Percentiles rank a stretch among this genome's conserved stretches.
Evolutionary conservation across 2,888 invertebrate genomes (phyloP).

Genomic region (Drosophila rellima): DNA sequence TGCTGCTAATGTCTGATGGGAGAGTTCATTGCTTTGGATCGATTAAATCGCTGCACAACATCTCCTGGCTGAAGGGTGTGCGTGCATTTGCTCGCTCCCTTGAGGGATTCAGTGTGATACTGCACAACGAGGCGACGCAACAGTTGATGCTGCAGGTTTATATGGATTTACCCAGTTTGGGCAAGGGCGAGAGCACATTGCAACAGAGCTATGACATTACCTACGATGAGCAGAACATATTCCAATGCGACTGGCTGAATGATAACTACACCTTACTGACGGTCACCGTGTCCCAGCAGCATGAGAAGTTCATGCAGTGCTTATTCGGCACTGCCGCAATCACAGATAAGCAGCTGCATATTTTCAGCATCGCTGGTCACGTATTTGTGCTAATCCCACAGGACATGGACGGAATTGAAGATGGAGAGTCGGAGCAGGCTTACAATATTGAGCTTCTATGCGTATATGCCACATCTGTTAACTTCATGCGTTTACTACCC

Average conservation of each 20-base stretch:
- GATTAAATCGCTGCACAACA: conserved; percentile 78
- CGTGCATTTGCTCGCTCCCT: conserved; percentile 69
- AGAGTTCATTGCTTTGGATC: conserved; percentile 83
- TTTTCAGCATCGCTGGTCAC: conserved; percentile 82
- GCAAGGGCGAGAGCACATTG: conserved; percentile 63
- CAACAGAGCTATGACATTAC: conserved; percentile 78
- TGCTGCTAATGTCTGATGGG: conserved; percentile 80
- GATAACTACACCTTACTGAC: conserved; percentile 77
- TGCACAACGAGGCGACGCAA: conserved; percentile 48
- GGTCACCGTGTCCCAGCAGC: conserved; percentile 55
- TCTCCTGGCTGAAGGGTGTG: conserved; percentile 79
- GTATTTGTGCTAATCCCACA: conserved; percentile 73
- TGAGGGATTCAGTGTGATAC: conserved; percentile 82
- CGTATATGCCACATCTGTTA: conserved; percentile 70
- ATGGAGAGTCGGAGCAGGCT: conserved; percentile 14
- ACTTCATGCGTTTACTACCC: conserved; percentile 68
- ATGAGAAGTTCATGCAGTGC: conserved; percentile 73
- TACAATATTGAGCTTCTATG: conserved; percentile 64
- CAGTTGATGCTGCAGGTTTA: conserved; percentile 77
- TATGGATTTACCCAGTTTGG: conserved; percentile 74
- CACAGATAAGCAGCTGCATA: conserved; percentile 57
- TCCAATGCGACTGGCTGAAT: conserved; percentile 79
- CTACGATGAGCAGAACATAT: conserved; percentile 81
- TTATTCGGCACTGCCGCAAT: conserved; percentile 46
- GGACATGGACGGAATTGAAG: conserved; percentile 8